Conservation (phyloP, 2,113 vertebrate genomes). For the Shinisaurus crocodilurus region DNA sequence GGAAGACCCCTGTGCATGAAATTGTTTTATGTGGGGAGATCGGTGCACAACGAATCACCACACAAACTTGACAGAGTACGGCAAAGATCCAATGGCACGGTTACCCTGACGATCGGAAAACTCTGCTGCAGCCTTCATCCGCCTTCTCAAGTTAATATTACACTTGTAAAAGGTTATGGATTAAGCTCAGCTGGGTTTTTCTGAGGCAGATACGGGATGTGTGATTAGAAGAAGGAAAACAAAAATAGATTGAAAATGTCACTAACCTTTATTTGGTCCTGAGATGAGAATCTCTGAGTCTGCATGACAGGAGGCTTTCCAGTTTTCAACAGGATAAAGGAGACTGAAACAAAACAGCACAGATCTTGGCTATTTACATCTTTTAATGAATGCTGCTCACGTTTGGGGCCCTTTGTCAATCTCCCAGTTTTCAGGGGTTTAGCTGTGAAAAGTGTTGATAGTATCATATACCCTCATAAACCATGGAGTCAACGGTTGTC, state of each 20-base stretch:
- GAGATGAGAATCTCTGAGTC: slow-evolving; percentile 75
- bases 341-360: slow-evolving; percentile 76
- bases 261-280: slow-evolving; percentile 76
- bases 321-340: slow-evolving; percentile 79
- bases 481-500: slow-evolving; percentile 74
- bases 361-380: slow-evolving; percentile 78
- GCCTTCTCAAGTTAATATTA: slow-evolving; percentile 79
- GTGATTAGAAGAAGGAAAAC: slow-evolving; percentile 81
- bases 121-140: too few relatives aligned
- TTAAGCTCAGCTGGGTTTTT: slow-evolving; percentile 77
- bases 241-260: slow-evolving; percentile 81
- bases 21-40: too few relatives aligned
- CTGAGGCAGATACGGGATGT: slow-evolving; percentile 72
- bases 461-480: slow-evolving; percentile 77
- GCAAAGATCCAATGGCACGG: too few relatives aligned
- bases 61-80: too few relatives aligned
- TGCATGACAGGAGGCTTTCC: slow-evolving; percentile 78
- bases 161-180: slow-evolving; percentile 80
- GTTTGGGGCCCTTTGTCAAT: slow-evolving; percentile 75
- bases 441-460: slow-evolving; percentile 75
- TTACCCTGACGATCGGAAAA: too few relatives aligned
- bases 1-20: too few relatives aligned
- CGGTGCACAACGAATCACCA: too few relatives aligned
- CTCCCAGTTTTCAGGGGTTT: slow-evolving; percentile 77
- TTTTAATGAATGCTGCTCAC: slow-evolving; percentile 82